Percentiles rank a stretch among this genome's conserved stretches.
These are phyloP conservation scores for Columba janthina DNA, from an alignment of 2,113 vertebrate genomes.

Conservation along the genomic window DNA sequence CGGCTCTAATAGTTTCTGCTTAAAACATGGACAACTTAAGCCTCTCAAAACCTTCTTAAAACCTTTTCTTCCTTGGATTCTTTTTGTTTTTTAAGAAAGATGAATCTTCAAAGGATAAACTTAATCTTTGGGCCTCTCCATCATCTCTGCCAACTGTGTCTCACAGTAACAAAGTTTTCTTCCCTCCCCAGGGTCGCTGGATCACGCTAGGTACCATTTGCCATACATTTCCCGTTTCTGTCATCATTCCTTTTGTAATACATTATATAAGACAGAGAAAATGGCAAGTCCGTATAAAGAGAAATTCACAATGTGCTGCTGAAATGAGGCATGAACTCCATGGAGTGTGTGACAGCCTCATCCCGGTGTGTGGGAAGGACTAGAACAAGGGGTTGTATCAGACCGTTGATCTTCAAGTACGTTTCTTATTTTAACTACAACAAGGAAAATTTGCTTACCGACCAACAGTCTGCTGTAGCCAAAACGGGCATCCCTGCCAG, in stretches of 20 bases:
- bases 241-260: background rate
- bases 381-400: constrained; percentile 39
- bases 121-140: background rate
- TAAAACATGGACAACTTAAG: background rate
- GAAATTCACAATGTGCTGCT: background rate
- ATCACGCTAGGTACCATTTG: background rate
- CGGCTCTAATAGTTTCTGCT: background rate
- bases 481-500: background rate
- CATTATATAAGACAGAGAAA: constrained; percentile 25
- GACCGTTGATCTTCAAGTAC: constrained; percentile 27
- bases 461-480: accelerated
- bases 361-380: constrained; percentile 19
- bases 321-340: constrained; percentile 22
- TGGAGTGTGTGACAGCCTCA: background rate
- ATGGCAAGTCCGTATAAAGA: background rate
- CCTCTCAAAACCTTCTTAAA: background rate
- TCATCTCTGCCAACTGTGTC: background rate
- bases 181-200: background rate
- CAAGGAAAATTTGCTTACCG: background rate
- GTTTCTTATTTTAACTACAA: constrained; percentile 33
- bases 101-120: background rate
- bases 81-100: background rate
- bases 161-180: background rate
- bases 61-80: background rate
- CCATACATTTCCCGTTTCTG: background rate